Base-by-base conservation (phyloP, 2,888 invertebrate genomes). In the Epirrhoe alternata region DNA sequence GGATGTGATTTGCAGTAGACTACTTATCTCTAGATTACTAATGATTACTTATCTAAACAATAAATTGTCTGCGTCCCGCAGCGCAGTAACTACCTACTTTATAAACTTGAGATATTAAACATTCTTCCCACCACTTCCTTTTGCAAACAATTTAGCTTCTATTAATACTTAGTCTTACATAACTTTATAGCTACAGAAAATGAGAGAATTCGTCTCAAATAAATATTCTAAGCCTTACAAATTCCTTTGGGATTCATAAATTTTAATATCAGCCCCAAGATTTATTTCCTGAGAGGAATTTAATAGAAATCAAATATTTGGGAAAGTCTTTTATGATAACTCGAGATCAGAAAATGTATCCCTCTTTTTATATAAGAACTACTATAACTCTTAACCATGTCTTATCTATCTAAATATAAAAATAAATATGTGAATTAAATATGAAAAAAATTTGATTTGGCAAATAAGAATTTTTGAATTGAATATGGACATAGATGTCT, bases 101-200 rank as follows among this genome's bases (percentile, higher is more conserved):
- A 42, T 42, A 42, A 42, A 42, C 38, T 47, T 47, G 16, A 16
- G 47, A 47, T 47, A 14, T 47, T 16, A 12, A 42, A 42, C 5
- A 10, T 12, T 12, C 12, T 12, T 38, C 38, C 38, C 38, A 38
- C 38, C 7, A 56, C 42, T 51, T 59, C 59, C 51, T 59, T 12
- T 35, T 12, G 12, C 50, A 52, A 61, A 53, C 45, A n/a, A 53
- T 61, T 61, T 33, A 53, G 47, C 30, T 7, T 17, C 12, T 30
- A 14, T 50, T 51, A 42, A 30, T 50, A n/a, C n/a, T n/a, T n/a
- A 30, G 12, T 45, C 16, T 24, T 14, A 24, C 24, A 14, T 2
- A 12, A 59, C 30, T 60, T 14, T 45, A 24, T 16, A 45, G 45
- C 14, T 14, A 42, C 14, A 38, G 16, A 14, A 16, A 16, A 24